These are phyloP conservation scores for Crematogaster levior DNA, from an alignment of 2,888 invertebrate genomes.

Conservation along the genomic window DNA sequence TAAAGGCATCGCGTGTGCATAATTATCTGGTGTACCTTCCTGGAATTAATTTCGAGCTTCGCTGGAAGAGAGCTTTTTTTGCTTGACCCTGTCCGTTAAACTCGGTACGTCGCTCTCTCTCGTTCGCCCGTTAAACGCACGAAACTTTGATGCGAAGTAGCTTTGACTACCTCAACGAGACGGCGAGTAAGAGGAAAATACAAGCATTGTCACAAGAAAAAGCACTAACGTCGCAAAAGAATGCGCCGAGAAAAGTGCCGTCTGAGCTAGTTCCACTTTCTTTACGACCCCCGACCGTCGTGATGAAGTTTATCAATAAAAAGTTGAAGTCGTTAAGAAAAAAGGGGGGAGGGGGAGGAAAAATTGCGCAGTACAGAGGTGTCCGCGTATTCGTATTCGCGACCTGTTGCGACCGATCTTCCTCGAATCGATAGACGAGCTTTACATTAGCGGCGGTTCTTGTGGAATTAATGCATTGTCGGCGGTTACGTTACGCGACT, in stretches of 20 bases:
- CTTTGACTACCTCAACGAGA: not conserved
- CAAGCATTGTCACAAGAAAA: conserved; percentile 5
- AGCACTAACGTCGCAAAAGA: not conserved
- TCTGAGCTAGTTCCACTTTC: not conserved
- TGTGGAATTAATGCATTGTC: not conserved
- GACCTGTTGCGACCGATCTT: conserved; percentile 24
- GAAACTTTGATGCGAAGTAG: conserved; percentile 28
- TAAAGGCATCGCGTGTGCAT: conserved; percentile 76
- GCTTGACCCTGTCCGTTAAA: conserved; percentile 25
- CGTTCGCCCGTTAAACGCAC: conserved; percentile 52
- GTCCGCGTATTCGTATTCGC: not conserved
- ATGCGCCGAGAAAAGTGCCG: conserved; percentile 2
- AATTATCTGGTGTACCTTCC: conserved; percentile 76
- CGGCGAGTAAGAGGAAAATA: not conserved
- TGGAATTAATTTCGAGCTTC: conserved; percentile 76
- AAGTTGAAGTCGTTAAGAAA: not conserved
- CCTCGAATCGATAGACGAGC: not conserved
- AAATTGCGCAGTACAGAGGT: not conserved
- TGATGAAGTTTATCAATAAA: conserved; percentile 19
- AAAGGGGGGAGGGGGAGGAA: not conserved
- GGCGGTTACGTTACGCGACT: not conserved
- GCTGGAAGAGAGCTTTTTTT: conserved; percentile 57
- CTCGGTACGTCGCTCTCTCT: conserved; percentile 46
- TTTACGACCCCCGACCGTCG: not conserved
- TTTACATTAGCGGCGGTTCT: not conserved